phyloP scores from a whole-genome alignment of 2,888 invertebrate genomes.

The Xestia rhomboidea region DNA sequence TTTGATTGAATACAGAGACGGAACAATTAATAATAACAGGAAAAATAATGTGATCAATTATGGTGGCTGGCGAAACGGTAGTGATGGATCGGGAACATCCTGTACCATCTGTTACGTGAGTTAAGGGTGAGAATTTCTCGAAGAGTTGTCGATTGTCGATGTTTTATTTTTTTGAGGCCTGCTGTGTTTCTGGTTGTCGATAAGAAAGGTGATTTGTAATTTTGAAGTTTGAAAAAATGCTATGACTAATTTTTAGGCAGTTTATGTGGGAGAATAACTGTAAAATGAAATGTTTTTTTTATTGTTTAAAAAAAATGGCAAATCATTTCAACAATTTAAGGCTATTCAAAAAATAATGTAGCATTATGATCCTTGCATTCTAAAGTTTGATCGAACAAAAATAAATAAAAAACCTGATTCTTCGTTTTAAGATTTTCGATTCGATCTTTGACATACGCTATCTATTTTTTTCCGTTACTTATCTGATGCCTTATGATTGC shows the following conservation, averaged over 20 bases:
- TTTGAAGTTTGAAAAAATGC: neutral
- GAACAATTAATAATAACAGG: slow-evolving; percentile 75
- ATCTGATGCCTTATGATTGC: neutral
- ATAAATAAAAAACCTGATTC: neutral
- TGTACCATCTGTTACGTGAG: slow-evolving; percentile 55
- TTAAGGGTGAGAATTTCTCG: slow-evolving; percentile 46
- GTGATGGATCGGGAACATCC: slow-evolving; percentile 66
- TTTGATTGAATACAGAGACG: slow-evolving; percentile 73
- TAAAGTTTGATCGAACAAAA: neutral
- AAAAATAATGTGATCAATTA: slow-evolving; percentile 79
- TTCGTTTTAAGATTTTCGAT: neutral
- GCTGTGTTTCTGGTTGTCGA: neutral
- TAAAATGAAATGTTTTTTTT: neutral
- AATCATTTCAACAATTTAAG: neutral
- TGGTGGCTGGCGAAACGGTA: slow-evolving; percentile 67
- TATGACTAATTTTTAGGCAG: neutral
- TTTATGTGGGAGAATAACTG: neutral
- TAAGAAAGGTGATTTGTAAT: neutral
- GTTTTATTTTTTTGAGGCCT: neutral
- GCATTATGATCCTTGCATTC: neutral
- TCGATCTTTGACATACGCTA: neutral
- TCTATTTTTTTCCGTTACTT: neutral
- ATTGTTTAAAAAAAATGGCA: neutral
- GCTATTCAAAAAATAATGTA: neutral
- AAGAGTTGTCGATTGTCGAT: slow-evolving; percentile 16